Evolutionary conservation across 1,140 invertebrate genomes (phyloP).

Genomic region (Ruditapes philippinarum): DNA sequence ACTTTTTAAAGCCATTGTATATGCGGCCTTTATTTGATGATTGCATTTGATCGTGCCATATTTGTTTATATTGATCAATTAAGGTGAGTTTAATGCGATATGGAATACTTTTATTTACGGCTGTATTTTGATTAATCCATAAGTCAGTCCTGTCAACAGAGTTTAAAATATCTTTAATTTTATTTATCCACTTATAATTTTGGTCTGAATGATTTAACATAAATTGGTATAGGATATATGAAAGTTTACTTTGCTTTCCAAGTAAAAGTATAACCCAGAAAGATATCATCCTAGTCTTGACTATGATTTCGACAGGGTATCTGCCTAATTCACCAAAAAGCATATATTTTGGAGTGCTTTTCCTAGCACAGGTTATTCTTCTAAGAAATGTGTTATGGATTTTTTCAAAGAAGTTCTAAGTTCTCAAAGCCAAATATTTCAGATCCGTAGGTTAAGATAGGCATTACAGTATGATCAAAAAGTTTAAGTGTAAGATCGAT

Average conservation of each 20-base stretch:
- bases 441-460: constrained; percentile 31
- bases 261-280: background rate
- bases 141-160: background rate
- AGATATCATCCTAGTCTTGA: constrained; percentile 21
- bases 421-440: constrained; percentile 43
- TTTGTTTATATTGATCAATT: too few species aligned
- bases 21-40: too few species aligned
- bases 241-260: background rate
- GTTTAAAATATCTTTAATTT: constrained; percentile 27
- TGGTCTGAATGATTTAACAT: background rate
- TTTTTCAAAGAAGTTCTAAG: constrained; percentile 14
- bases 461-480: constrained; percentile 4
- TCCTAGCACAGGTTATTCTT: background rate
- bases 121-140: background rate
- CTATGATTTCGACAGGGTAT: background rate
- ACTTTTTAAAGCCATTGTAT: too few species aligned
- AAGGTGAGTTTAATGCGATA: too few species aligned
- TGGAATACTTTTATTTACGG: background rate
- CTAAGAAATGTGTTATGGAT: constrained; percentile 12
- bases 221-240: background rate
- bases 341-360: background rate
- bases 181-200: constrained; percentile 26
- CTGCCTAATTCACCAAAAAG: background rate
- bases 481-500: background rate
- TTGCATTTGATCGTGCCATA: too few species aligned